Evolutionary conservation across 2,888 invertebrate genomes (phyloP), one percentile per base, ranked within the genome.

Genomic region (Tenodera sinensis): DNA sequence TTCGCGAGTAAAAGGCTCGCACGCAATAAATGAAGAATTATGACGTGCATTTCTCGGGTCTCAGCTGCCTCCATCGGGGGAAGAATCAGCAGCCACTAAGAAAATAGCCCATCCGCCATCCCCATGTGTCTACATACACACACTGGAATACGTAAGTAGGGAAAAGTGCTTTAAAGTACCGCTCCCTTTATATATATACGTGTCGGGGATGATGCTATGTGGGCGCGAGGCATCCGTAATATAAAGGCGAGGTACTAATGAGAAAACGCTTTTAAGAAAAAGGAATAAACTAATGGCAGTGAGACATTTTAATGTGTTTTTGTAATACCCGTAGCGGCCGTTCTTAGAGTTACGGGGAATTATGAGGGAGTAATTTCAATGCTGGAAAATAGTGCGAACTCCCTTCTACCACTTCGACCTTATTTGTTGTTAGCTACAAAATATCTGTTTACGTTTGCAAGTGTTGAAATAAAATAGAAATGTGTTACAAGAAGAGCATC

Each of bases 221-320:
- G 84, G 84, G 84, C 71, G 30, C 27, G 83, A 28, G 42, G 28
- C 83, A 83, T 54, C 82, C 54, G 71, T 84, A 87, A 28, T 87
- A 87, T 84, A 84, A 88, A 89, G 71, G 82, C 84, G 28, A 28
- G 82, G 85, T 88, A 89, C 89, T 92, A 92, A 92, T 92, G 92
- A 92, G 92, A 91, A 91, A 92, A 92, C 92, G 92, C 92, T 92
- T 92, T 92, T 92, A 92, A 90, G 90, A 90, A 90, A 54, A 88
- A 89, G 90, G 89, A 90, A 89, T 89, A 90, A 89, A 90, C 89
- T 90, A 90, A 90, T 89, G 90, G 90, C 88, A 20, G 54, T 89
- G 90, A 82, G 34, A n/a, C 88, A 89, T 90, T 89, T 89, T 90
- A 90, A 90, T 90, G 90, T 89, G 89, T 90, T 90, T 90, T 90